Conservation (phyloP, 2,797 vertebrate genomes). For the Syngnathus rostellatus region DNA sequence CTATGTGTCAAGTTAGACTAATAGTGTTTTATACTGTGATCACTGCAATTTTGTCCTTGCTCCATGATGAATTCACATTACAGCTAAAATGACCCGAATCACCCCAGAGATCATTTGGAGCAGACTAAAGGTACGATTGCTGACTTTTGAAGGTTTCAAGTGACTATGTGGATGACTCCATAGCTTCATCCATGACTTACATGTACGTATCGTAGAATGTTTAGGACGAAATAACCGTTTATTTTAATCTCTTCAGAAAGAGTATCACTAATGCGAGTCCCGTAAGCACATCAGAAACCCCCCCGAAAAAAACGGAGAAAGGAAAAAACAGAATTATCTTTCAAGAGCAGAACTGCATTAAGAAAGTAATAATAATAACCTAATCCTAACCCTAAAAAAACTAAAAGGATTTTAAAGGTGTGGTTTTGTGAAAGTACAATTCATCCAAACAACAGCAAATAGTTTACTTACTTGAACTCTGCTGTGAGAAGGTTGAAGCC, state of each 20-base stretch:
- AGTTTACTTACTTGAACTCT: slow-evolving; percentile 82
- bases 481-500: slow-evolving; percentile 95
- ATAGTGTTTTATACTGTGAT: neutral
- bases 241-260: neutral
- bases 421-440: neutral
- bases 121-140: too few species aligned
- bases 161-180: too few species aligned
- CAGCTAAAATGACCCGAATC: neutral
- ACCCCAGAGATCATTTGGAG: neutral
- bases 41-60: neutral
- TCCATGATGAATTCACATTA: neutral
- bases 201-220: neutral
- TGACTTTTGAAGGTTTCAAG: too few species aligned
- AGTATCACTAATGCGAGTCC: neutral
- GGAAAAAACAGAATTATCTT: neutral
- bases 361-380: neutral
- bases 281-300: neutral
- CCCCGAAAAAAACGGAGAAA: too few species aligned
- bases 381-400: too few species aligned
- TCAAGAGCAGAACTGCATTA: neutral
- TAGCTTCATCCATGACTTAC: too few species aligned
- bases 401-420: neutral
- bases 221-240: neutral
- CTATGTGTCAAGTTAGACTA: slow-evolving; percentile 26
- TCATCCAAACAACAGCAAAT: neutral